Evolutionary conservation across 2,113 vertebrate species (phyloP).

Genomic region (Columba livia): DNA sequence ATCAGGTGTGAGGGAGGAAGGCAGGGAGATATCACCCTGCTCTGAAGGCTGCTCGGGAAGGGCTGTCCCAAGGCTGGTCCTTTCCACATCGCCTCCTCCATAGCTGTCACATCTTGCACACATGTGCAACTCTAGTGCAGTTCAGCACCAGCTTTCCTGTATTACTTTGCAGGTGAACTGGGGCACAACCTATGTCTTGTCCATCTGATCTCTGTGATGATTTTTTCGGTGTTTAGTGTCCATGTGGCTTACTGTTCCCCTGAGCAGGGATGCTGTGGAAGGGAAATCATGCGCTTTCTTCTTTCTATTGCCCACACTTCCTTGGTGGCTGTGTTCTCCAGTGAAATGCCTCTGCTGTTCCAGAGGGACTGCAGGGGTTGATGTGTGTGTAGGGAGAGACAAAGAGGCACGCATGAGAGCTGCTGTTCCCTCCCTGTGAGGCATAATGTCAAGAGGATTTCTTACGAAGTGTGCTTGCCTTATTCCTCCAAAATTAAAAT

Average conservation of each 20-base stretch:
- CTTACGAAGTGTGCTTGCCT: background rate
- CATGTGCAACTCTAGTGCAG: accelerated
- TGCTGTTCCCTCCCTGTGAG: background rate
- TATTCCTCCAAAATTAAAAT: conserved; percentile 22
- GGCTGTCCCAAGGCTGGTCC: background rate
- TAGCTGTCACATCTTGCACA: background rate
- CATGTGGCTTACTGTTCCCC: accelerated
- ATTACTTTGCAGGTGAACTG: background rate
- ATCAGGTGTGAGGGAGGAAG: background rate
- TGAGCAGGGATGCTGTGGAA: background rate
- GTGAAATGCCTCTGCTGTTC: background rate
- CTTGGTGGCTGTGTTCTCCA: accelerated
- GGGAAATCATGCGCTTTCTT: accelerated
- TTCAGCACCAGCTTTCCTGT: accelerated
- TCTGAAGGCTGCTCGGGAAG: background rate
- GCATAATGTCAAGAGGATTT: background rate
- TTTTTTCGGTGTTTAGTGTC: background rate
- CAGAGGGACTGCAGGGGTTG: background rate
- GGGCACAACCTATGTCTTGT: background rate
- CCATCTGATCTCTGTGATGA: background rate
- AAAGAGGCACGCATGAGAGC: background rate
- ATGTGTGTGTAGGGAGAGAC: background rate
- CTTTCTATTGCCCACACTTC: background rate
- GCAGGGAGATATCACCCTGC: accelerated
- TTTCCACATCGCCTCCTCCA: accelerated